A percentile compares a stretch with the other conserved stretches of the same genome.
Conservation (phyloP, 2,797 vertebrate genomes). For the Martes flavigula region DNA sequence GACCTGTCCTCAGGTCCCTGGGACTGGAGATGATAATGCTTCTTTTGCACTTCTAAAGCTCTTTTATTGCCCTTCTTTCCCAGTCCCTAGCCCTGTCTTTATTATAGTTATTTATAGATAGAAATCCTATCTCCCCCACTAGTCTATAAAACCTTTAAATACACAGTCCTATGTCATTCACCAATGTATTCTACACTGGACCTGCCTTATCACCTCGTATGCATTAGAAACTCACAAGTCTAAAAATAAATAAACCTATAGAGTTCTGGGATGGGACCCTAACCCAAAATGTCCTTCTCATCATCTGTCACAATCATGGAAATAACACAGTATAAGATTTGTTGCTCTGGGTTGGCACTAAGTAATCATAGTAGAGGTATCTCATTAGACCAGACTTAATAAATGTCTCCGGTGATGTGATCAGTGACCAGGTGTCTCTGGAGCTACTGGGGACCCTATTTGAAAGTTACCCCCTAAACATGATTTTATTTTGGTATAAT, state of each 20-base stretch:
- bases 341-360: background rate
- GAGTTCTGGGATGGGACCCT: background rate
- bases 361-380: background rate
- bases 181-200: background rate
- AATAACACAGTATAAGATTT: background rate
- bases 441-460: background rate
- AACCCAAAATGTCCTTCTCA: background rate
- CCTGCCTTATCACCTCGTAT: background rate
- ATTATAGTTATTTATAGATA: slow-evolving; percentile 35
- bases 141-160: slow-evolving; percentile 18
- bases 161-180: background rate
- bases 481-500: background rate
- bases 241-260: background rate
- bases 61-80: slow-evolving; percentile 19
- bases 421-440: background rate
- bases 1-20: background rate
- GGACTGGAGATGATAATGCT: background rate
- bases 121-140: slow-evolving; percentile 12
- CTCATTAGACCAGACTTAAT: background rate
- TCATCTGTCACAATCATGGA: background rate
- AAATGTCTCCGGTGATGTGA: background rate
- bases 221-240: slow-evolving; percentile 4
- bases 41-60: background rate
- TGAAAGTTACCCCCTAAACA: background rate
- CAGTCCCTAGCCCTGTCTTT: background rate